Evolutionary conservation across 2,797 vertebrate species (phyloP), one percentile per base, ranked within the genome.

Genomic region (Myotis findleyi): DNA sequence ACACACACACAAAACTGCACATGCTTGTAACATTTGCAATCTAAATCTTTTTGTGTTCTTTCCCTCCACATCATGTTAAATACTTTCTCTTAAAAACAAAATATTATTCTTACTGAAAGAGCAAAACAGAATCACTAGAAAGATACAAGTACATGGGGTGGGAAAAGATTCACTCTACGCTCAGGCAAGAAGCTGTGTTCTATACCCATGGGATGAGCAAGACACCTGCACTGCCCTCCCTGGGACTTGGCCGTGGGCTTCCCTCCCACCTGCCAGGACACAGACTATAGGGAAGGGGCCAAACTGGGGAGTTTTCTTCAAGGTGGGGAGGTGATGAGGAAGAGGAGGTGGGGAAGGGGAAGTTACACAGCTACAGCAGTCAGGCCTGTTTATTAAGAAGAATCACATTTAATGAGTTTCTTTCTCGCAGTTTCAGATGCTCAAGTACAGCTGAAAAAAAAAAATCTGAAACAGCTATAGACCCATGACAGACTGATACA

Each of bases 321-420:
- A 91, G 93, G 55, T 17, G 33, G 59, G 84, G 55, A 44, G 55
- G 30, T 47, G 83, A 49, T 5, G 80, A 83, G 72, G 13, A 44
- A 68, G 25, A 59, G 66, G 75, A 38, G 72, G 82, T 36, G 38
- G 73, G 66, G 71, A 75, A 79, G 76, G 73, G 92, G 38, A 84
- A 97, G 97, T 98, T 96, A 98, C 98, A 98, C 95, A 98, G 98
- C 98, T 98, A 98, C 97, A 98, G 97, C 97, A 98, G 93, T 95
- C 98, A 98, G 98, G 97, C 97, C 98, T 0, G 97, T 98, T 98
- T 98, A 98, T 96, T 98, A 98, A 98, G 98, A 98, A 98, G 98
- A 98, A 98, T 98, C 98, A 98, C 98, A 98, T 98, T 98, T 98
- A 98, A 98, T 98, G 98, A 98, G 97, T 98, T 98, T 98, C 97